phyloP scores from a whole-genome alignment of 2,888 invertebrate species.

The Epicampocera succincta region DNA sequence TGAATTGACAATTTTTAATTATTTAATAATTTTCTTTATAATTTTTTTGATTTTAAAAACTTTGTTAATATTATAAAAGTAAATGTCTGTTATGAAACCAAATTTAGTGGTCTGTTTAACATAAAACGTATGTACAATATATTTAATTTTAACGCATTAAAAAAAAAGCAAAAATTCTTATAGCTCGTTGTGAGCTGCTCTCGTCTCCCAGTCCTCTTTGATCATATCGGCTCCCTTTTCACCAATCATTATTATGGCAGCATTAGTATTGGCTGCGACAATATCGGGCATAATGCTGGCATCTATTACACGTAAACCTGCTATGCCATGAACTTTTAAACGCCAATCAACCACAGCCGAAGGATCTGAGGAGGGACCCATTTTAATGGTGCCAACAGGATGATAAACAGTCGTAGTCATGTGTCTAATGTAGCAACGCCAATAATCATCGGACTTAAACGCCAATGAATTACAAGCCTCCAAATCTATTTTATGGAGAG shows the following conservation, averaged over 20 bases:
- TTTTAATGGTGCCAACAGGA: constrained; percentile 86
- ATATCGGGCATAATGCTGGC: constrained; percentile 86
- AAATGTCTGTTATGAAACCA: no score
- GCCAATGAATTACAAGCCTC: constrained; percentile 88
- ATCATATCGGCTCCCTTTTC: constrained; percentile 86
- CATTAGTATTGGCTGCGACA: constrained; percentile 85
- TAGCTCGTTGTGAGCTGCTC: constrained; percentile 66
- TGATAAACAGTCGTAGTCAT: constrained; percentile 90
- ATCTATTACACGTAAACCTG: constrained; percentile 84
- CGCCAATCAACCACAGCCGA: constrained; percentile 84
- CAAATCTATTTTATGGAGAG: constrained; percentile 86
- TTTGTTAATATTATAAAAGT: no score
- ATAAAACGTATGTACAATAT: no score
- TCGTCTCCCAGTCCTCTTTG: constrained; percentile 83
- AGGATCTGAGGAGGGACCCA: constrained; percentile 83
- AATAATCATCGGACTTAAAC: constrained; percentile 90
- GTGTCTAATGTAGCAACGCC: constrained; percentile 92
- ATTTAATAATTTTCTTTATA: no score
- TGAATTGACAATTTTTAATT: no score
- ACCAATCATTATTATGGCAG: constrained; percentile 85
- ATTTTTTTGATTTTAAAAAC: no score
- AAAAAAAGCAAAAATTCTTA: constrained; percentile 8
- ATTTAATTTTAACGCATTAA: no score
- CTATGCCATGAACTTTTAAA: constrained; percentile 83
- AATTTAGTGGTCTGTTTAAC: no score